Conservation (phyloP, 2,113 vertebrate species). For the Xenopus laevis region DNA sequence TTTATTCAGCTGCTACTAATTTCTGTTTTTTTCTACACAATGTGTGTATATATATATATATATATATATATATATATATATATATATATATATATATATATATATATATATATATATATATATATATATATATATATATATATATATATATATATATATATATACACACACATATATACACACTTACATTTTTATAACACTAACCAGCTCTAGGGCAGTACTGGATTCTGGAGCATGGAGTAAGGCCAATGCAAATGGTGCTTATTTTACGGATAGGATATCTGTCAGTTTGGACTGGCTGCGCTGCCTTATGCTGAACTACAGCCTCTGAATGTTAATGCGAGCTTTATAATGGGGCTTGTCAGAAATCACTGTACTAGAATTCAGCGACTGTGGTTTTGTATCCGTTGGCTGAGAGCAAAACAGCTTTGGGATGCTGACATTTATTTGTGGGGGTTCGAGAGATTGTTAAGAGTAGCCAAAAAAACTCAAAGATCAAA, state of each 20-base stretch:
- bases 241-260: slow-evolving; percentile 9
- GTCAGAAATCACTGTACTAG: slow-evolving; percentile 8
- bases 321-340: slow-evolving; percentile 20
- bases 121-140: too few relatives aligned
- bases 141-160: too few relatives aligned
- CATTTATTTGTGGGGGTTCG: background rate
- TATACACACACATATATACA: too few relatives aligned
- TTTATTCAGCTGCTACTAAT: too few relatives aligned
- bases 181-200: too few relatives aligned
- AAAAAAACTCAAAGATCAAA: background rate
- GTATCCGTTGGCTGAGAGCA: background rate
- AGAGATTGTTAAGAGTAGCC: background rate
- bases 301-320: background rate
- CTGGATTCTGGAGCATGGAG: background rate
- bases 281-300: slow-evolving; percentile 12
- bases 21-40: too few relatives aligned
- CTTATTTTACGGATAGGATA: slow-evolving; percentile 10
- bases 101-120: too few relatives aligned
- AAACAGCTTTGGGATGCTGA: background rate
- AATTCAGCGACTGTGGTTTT: background rate
- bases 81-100: too few relatives aligned
- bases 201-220: slow-evolving; percentile 2
- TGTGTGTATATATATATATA: too few relatives aligned
- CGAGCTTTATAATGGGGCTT: slow-evolving; percentile 7
- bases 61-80: too few relatives aligned